A percentile compares a stretch with the other conserved stretches of the same genome.
phyloP scores from a whole-genome alignment of 1,140 invertebrate species.

The Drosophila bocki region DNA sequence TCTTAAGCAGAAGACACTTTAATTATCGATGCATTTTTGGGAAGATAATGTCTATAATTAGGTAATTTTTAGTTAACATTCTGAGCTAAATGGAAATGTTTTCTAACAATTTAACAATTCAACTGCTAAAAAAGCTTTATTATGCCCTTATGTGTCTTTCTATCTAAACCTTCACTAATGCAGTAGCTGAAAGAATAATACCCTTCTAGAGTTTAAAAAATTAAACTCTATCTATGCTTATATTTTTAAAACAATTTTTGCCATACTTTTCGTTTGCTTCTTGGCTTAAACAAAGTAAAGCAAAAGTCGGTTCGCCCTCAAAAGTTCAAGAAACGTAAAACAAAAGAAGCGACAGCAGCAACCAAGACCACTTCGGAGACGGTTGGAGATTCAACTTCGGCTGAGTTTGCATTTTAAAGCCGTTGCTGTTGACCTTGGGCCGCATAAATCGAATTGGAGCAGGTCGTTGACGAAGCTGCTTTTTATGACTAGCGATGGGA shows the following conservation, averaged over 20 bases:
- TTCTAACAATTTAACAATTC: background rate
- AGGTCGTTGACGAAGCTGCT: constrained; percentile 72
- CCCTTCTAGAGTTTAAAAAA: background rate
- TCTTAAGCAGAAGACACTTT: constrained; percentile 8
- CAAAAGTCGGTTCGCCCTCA: constrained; percentile 16
- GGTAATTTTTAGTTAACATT: too few relatives aligned
- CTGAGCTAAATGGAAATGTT: too few relatives aligned
- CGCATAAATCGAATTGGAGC: constrained; percentile 81
- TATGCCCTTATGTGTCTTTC: too few relatives aligned
- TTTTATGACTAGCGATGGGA: constrained; percentile 34
- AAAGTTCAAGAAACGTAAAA: constrained; percentile 52
- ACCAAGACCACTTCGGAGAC: constrained; percentile 20
- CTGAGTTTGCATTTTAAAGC: constrained; percentile 78
- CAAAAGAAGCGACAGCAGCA: constrained; percentile 20
- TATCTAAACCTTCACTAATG: too few relatives aligned
- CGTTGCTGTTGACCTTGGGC: constrained; percentile 73
- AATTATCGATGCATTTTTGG: background rate
- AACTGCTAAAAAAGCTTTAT: too few relatives aligned
- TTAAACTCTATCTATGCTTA: background rate
- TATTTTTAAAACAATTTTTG: background rate
- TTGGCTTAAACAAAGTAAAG: constrained; percentile 9
- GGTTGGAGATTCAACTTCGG: constrained; percentile 34
- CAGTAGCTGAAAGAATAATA: too few relatives aligned
- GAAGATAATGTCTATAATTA: too few relatives aligned
- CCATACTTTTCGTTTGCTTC: constrained; percentile 3